Conservation (phyloP, 2,113 vertebrate genomes). For the Myanophis thanlyinensis region DNA sequence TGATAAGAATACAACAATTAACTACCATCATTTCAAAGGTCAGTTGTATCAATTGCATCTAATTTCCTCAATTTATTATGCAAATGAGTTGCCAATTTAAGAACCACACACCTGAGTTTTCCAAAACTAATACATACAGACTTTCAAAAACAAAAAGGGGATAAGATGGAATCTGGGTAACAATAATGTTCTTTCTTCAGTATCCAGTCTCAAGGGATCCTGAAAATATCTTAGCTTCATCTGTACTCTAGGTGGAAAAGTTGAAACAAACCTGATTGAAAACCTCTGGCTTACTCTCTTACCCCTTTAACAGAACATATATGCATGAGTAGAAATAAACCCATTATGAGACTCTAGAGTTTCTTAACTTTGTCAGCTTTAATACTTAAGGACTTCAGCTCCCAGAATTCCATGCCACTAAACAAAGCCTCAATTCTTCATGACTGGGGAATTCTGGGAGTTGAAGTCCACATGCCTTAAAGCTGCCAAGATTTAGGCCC, state of each 20-base stretch:
- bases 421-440: not conserved
- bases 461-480: not conserved
- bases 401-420: not conserved
- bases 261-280: not conserved
- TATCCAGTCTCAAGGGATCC: not conserved
- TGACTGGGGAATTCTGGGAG: not conserved
- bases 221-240: not conserved
- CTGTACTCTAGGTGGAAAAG: not conserved
- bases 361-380: not conserved
- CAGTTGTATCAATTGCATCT: not conserved
- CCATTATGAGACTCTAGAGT: not conserved
- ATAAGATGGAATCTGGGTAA: not conserved
- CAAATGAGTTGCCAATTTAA: not conserved
- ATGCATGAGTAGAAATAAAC: not conserved
- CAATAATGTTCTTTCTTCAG: not conserved
- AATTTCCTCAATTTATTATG: not conserved
- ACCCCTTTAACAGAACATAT: not conserved
- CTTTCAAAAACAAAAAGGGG: not conserved
- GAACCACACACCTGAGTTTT: not conserved
- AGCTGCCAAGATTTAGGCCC: not conserved
- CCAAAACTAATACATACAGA: not conserved
- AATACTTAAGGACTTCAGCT: not conserved
- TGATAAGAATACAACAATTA: not conserved
- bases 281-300: not conserved
- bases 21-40: not conserved